Evolutionary conservation across 2,113 vertebrate genomes (phyloP), one percentile per base, ranked within the genome.

Genomic region (Tupaia tana): DNA sequence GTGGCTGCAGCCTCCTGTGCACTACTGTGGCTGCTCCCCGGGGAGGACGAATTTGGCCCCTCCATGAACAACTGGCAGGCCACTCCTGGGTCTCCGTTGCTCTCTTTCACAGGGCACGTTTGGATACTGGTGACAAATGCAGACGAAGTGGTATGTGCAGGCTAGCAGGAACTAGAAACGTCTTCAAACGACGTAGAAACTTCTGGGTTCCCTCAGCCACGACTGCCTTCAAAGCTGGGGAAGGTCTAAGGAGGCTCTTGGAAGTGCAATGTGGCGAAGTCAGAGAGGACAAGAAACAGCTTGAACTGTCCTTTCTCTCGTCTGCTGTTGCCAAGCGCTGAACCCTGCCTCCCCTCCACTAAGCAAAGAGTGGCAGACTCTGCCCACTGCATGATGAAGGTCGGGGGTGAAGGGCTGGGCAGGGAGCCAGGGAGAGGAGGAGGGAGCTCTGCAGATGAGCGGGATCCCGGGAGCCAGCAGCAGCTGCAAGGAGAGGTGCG

Each of bases 241-340:
- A 91, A 31, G 18, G 84, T 66, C n/a, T 22, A 1, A 5, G 7
- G 52, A 66, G 79, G 24, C 22, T 80, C 59, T 52, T 86, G n/a
- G 19, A 34, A 31, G 14, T 1, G 3, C 27, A 81, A 13, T 24
- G 13, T 14, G 13, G 16, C 12, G 52, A 86, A 6, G 9, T 29
- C 81, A 58, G 56, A 56, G 54, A 19, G n/a, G 56, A 69, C 27
- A 58, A 7, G 11, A 19, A 3, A 34, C 16, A 9, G 63, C 13
- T 43, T 81, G 7, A 9, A 24, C 27, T 12, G 3, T 6, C 56
- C 56, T 54, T 73, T 31, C 16, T 61, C 52, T 25, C n/a, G 9
- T 15, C 19, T 75, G 61, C 5, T 0, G 0, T 7, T 14, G 15
- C 31, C 25, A 56, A 29, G 4, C 2, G 9, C 27, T 0, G 22